A percentile compares a stretch with the other conserved stretches of the same genome.
These are phyloP conservation scores for Rhopalosiphum padi DNA, from an alignment of 1,140 invertebrate genomes.

Conservation along the genomic window DNA sequence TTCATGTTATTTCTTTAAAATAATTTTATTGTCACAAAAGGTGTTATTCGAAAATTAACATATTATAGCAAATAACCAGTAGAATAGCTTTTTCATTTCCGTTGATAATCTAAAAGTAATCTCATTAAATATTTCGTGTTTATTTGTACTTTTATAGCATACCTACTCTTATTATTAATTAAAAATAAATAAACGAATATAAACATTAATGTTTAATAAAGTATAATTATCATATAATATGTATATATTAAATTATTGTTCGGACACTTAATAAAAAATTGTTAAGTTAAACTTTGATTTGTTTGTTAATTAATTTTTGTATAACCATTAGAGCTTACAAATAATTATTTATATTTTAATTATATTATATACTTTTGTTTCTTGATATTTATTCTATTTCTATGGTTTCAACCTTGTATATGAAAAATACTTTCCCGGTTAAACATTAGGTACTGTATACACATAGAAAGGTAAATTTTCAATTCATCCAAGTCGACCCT, in stretches of 20 bases:
- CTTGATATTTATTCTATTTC: slow-evolving; percentile 9
- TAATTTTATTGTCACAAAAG: background rate
- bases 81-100: background rate
- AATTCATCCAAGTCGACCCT: background rate
- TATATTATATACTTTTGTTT: background rate
- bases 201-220: background rate
- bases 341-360: background rate
- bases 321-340: background rate
- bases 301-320: background rate
- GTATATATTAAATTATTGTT: background rate
- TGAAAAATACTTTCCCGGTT: background rate
- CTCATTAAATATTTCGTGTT: background rate
- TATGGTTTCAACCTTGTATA: background rate
- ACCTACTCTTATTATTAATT: background rate
- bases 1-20: background rate
- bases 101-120: background rate
- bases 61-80: background rate
- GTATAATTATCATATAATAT: background rate
- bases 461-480: background rate
- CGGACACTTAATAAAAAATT: background rate
- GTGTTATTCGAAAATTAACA: background rate
- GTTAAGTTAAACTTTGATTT: background rate
- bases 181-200: background rate
- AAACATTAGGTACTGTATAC: slow-evolving; percentile 19
- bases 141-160: background rate